Conservation (phyloP, 2,888 invertebrate species). For the Archaeoteleia sp. region DNA sequence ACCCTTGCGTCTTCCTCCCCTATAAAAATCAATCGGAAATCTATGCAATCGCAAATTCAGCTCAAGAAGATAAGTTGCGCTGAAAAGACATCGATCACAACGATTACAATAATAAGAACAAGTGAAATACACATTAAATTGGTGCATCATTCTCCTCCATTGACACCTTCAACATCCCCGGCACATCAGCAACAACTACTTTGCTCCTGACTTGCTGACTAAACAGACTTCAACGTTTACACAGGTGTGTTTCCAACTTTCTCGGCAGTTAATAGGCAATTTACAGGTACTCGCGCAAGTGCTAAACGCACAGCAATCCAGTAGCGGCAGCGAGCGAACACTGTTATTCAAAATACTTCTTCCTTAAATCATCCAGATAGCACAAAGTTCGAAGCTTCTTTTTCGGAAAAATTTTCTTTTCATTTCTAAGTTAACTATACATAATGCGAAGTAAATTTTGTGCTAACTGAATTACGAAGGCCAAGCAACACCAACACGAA, state of each 20-base stretch:
- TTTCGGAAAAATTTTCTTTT: no score
- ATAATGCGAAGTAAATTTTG: slow-evolving; percentile 22
- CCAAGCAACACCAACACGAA: slow-evolving; percentile 73
- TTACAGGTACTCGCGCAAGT: background rate
- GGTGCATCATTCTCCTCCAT: slow-evolving; percentile 16
- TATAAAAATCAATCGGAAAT: slow-evolving; percentile 76
- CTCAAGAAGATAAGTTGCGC: slow-evolving; percentile 35
- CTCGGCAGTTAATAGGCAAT: slow-evolving; percentile 1
- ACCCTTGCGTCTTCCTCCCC: slow-evolving; percentile 95
- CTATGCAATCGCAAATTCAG: slow-evolving; percentile 63
- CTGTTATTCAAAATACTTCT: slow-evolving; percentile 14
- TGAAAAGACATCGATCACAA: slow-evolving; percentile 57
- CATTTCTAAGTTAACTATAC: no score
- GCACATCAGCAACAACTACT: slow-evolving; percentile 1
- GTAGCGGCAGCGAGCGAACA: slow-evolving; percentile 22
- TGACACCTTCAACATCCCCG: slow-evolving; percentile 12
- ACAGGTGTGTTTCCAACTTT: slow-evolving; percentile 13
- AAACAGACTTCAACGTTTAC: slow-evolving; percentile 12
- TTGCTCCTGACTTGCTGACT: background rate
- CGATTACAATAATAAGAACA: slow-evolving; percentile 64
- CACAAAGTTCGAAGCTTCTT: background rate
- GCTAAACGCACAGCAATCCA: slow-evolving; percentile 28
- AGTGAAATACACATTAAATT: slow-evolving; percentile 30
- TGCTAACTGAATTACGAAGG: slow-evolving; percentile 59
- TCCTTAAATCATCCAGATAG: slow-evolving; percentile 56